Conservation (phyloP, 1,140 invertebrate species). For the Patella vulgata region DNA sequence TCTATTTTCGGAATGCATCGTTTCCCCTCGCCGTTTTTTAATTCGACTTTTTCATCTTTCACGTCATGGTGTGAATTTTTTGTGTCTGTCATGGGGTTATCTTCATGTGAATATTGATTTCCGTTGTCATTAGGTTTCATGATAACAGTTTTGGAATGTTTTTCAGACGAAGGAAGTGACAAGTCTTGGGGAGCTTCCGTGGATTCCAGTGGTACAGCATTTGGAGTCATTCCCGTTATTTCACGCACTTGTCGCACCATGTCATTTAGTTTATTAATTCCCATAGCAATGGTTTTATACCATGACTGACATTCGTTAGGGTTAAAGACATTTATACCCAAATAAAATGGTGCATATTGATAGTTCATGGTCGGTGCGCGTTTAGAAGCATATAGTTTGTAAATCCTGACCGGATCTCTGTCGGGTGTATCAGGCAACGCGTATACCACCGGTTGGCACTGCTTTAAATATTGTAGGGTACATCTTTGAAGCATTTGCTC, state of each 20-base stretch:
- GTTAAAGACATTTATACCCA: slow-evolving; percentile 46
- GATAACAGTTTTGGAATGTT: too few relatives aligned
- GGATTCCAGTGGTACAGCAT: neutral
- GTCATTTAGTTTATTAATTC: slow-evolving; percentile 59
- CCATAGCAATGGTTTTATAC: slow-evolving; percentile 57
- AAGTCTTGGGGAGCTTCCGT: neutral
- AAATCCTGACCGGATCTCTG: slow-evolving; percentile 54
- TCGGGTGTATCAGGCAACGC: slow-evolving; percentile 42
- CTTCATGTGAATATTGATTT: too few relatives aligned
- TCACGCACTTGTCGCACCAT: slow-evolving; percentile 58
- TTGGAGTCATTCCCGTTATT: slow-evolving; percentile 41
- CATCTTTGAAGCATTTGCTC: slow-evolving; percentile 32
- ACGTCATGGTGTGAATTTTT: slow-evolving; percentile 9
- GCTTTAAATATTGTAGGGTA: slow-evolving; percentile 22
- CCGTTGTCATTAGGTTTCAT: too few relatives aligned
- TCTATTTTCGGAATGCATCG: too few relatives aligned
- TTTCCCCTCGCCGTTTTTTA: slow-evolving; percentile 11
- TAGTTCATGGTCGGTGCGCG: slow-evolving; percentile 47
- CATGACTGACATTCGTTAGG: slow-evolving; percentile 47
- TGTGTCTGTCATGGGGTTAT: slow-evolving; percentile 11
- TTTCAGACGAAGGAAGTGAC: neutral
- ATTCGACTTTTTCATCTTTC: slow-evolving; percentile 9
- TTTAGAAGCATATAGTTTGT: slow-evolving; percentile 55
- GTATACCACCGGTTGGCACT: slow-evolving; percentile 30
- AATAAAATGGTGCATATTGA: slow-evolving; percentile 53